Base-by-base conservation (phyloP, 2,888 invertebrate genomes). In the Adineta ricciae region DNA sequence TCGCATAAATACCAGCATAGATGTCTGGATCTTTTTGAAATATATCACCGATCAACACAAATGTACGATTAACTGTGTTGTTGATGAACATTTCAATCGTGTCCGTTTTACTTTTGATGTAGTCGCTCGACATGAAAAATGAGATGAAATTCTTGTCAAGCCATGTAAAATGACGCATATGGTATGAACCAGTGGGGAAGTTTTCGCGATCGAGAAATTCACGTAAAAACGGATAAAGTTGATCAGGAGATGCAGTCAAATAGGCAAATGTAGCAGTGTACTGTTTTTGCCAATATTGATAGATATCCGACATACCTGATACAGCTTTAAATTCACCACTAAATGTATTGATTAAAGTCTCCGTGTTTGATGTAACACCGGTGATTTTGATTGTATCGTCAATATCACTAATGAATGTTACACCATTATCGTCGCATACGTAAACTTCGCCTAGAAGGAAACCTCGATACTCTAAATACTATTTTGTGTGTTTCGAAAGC, bases 1-100 rank as follows among this genome's bases (percentile, higher is more conserved):
- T 41, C 38, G n/a, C 24, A 41, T 78, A 78, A 9, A 78, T 8
- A 38, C 41, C n/a, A 9, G 78, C 78, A 41, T 78, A 78, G 8
- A 78, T 78, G n/a, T 78, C 78, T 38, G 78, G 78, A 78, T 78
- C 78, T 41, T 78, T 78, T 78, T 78, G 78, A 78, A 78, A 78
- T 38, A 78, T 78, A 41, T 78, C 78, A 41, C 78, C 78, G 41
- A 78, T 24, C 41, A 78, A 41, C 11, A 78, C 11, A 78, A 78
- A 73, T 73, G 21, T 36, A 73, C 73, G 73, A 73, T 73, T 73
- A 0, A 38, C 9, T 38, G 73, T 73, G 24, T 73, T 36, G 11
- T 19, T 38, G 2, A 73, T 24, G n/a, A 78, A 78, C 73, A 38
- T 78, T 11, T 78, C 7, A 1, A 78, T 36, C 7, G 24, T 78